Evolutionary conservation across 2,797 vertebrate genomes (phyloP), one percentile per base, ranked within the genome.

Genomic region (Catharus ustulatus): DNA sequence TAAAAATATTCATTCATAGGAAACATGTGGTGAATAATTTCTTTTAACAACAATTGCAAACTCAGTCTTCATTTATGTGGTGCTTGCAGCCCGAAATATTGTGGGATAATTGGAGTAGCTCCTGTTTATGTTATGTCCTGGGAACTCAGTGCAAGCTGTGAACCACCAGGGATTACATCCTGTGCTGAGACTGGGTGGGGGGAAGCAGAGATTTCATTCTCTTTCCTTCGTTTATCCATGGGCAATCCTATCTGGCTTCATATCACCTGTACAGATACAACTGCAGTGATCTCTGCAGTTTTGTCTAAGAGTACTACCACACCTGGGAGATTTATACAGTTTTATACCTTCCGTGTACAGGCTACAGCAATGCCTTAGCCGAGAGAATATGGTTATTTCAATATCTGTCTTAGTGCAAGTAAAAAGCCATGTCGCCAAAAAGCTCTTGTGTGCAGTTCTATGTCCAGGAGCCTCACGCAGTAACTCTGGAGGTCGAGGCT

Each of bases 401-500:
- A 9, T 46, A 6, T 24, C 22, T 21, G 46, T 5, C 7, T 36
- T 6, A 0, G 36, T 5, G 51, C 15, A 16, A 51, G 26, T 59
- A 3, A 77, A 63, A 51, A 12, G 0, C 2, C 29, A 1, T 2
- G 52, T 46, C 26, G 0, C 46, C 4, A 3, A 18, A 30, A 16
- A 48, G 49, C 32, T 21, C 1, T 0, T 2, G 11, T 4, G n/a
- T 0, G 55, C 48, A 3, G 5, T 0, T 3, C 7, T 3, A 4
- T 0, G n/a, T n/a, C 32, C 49, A 4, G 62, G 34, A 59, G 30
- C 1, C n/a, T 1, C 5, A 2, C 0, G 17, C n/a, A 43, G 19
- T 4, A 29, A 4, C 94, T 95, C 27, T 5, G 74, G 95, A 91
- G 87, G 91, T 54, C 34, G 87, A 94, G 85, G 74, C 94, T 96